phyloP scores from a whole-genome alignment of 2,797 vertebrate species.

The Halcyon chelicuti region DNA sequence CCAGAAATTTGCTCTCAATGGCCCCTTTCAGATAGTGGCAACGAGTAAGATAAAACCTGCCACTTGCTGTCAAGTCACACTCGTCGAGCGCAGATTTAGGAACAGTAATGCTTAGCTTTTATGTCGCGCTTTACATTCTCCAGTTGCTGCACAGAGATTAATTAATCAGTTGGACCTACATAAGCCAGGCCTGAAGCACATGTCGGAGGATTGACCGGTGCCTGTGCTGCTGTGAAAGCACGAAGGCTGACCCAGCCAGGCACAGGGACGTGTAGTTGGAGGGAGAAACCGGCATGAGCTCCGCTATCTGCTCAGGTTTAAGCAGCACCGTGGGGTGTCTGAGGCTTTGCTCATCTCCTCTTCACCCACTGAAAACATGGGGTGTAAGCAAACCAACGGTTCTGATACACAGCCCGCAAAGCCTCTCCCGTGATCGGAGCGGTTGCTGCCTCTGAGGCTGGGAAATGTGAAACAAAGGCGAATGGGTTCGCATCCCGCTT shows the following conservation, averaged over 20 bases:
- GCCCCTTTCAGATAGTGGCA: conserved; percentile 53
- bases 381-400: neutral
- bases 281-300: accelerated
- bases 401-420: neutral
- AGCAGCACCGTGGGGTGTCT: accelerated
- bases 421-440: neutral
- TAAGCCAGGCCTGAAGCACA: neutral
- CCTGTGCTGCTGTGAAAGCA: neutral
- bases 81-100: conserved; percentile 51
- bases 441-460: neutral
- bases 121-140: conserved; percentile 65
- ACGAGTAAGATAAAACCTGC: conserved; percentile 59
- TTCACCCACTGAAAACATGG: accelerated
- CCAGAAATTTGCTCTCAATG: conserved; percentile 41
- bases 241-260: neutral
- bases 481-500: neutral
- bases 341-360: neutral
- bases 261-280: neutral
- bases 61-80: conserved; percentile 56
- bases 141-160: conserved; percentile 66
- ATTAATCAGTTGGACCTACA: conserved; percentile 38
- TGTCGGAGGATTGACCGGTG: conserved; percentile 4
- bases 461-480: neutral
- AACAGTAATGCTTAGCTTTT: conserved; percentile 64
- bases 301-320: neutral